A percentile compares a stretch with the other conserved stretches of the same genome.
Conservation (phyloP, 2,113 vertebrate genomes). For the Probosciger aterrimus region DNA sequence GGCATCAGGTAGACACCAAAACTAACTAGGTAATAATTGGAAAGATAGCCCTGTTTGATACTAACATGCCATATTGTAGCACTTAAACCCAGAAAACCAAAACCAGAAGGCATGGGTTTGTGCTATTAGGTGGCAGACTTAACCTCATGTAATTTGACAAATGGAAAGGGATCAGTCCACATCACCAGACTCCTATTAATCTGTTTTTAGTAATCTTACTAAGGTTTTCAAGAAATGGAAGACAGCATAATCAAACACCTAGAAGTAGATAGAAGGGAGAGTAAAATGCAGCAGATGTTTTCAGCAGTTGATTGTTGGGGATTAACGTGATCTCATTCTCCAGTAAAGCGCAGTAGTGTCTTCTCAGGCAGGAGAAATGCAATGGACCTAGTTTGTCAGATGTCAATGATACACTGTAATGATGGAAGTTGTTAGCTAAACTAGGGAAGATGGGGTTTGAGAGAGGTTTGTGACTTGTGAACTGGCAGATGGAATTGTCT, state of each 20-base stretch:
- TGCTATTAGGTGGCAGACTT: neutral
- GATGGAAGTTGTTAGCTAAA: neutral
- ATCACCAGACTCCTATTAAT: neutral
- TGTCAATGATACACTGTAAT: neutral
- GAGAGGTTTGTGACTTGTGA: neutral
- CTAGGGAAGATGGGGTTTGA: neutral
- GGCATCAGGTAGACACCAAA: neutral
- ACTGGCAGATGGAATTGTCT: neutral
- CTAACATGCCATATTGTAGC: neutral
- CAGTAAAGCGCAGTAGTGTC: neutral
- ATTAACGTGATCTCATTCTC: neutral
- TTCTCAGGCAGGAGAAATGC: neutral
- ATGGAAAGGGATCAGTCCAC: neutral
- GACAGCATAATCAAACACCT: neutral
- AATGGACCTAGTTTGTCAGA: neutral
- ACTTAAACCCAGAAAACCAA: neutral
- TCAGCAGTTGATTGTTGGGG: neutral
- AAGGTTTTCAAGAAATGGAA: neutral
- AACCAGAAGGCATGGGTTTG: neutral
- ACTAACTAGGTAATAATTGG: neutral
- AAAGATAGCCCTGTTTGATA: neutral
- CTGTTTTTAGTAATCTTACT: neutral
- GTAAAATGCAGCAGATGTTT: neutral
- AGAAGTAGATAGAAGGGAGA: neutral
- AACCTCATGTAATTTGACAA: neutral